Conservation (phyloP, 2,113 vertebrate genomes). For the Macrotis lagotis region DNA sequence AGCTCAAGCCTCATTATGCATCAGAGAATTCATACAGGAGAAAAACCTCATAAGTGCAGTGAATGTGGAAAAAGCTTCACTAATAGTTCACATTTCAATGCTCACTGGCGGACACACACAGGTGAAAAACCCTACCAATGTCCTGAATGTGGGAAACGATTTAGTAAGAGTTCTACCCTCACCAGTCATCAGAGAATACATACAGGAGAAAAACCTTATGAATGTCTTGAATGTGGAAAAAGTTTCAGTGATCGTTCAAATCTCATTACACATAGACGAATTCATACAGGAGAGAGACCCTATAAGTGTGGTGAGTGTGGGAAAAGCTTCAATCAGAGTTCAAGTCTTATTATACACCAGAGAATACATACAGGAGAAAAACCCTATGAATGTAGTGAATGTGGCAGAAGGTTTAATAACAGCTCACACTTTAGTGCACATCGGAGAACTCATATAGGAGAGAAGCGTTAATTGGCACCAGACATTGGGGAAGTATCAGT, state of each 20-base stretch:
- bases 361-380: neutral
- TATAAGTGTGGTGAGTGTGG: neutral
- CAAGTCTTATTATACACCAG: neutral
- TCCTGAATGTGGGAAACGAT: neutral
- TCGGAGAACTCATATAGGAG: neutral
- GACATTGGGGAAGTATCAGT: neutral
- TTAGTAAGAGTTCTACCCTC: conserved; percentile 6
- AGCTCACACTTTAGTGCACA: neutral
- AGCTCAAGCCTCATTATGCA: neutral
- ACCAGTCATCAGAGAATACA: neutral
- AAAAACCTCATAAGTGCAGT: neutral
- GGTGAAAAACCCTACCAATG: neutral
- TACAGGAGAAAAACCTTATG: neutral
- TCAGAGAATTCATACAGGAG: neutral
- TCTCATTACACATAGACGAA: neutral
- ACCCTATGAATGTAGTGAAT: neutral
- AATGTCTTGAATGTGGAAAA: neutral
- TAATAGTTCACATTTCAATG: neutral
- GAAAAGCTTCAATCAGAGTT: neutral
- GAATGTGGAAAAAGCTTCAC: conserved; percentile 1
- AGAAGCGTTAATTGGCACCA: neutral
- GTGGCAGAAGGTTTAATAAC: neutral
- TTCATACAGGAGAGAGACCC: neutral
- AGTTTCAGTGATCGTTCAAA: neutral
- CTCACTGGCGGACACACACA: neutral